Evolutionary conservation across 2,888 invertebrate species (phyloP), one percentile per base, ranked within the genome.

Genomic region (Aleiodes alternator): DNA sequence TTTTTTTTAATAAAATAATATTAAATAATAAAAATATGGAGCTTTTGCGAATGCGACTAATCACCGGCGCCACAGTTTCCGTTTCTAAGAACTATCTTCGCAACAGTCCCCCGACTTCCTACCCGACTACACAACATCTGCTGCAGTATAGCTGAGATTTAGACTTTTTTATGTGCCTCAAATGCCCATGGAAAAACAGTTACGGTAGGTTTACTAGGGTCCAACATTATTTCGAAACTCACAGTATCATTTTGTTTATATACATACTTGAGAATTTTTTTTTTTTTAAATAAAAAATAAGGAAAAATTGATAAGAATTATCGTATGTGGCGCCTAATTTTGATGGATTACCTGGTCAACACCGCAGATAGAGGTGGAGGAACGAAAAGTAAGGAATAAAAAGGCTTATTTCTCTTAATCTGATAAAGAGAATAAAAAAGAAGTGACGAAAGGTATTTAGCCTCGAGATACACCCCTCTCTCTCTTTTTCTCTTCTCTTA

Each of bases 11-110:
- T 57, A 11, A 43, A 8, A 43, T 43, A 43, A 43, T 2, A 57
- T 34, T n/a, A 61, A 61, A 38, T 38, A 55, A 61, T 23, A 38
- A 61, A 59, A 61, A 34, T 38, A 61, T 38, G n/a, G 34, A 11
- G 48, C 43, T 23, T 14, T 66, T 48, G 71, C 57, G 50, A 75
- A 75, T 73, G 51, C 56, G 48, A 66, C 66, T 57, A 75, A 75
- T 75, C 57, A 71, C 50, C 56, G 75, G 75, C 75, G 75, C 75
- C 75, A 71, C 50, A 66, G 38, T 75, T 75, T 68, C 70, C 57
- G 66, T 66, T 71, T 75, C 71, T 50, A 50, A 75, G 66, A 75
- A 68, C 31, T 16, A 71, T 53, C 56, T 56, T 31, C 70, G 55
- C 57, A 43, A 48, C 29, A 59, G 48, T 68, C 29, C 2, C 2